phyloP scores from a whole-genome alignment of 1,140 invertebrate genomes.

The Nasonia giraulti region DNA sequence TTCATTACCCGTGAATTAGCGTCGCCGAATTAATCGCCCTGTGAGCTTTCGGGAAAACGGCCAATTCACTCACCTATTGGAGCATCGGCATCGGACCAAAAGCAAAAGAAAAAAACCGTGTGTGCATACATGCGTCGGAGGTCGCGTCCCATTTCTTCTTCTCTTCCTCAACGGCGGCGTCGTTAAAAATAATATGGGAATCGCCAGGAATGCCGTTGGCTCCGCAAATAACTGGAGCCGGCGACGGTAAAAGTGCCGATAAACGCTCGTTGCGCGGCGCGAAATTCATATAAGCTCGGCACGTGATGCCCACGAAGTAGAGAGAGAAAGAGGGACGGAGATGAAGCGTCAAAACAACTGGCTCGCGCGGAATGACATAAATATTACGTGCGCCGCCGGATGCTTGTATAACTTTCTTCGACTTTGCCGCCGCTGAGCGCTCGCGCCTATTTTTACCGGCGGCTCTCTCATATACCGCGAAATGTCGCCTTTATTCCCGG shows the following conservation, averaged over 20 bases:
- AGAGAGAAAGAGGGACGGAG: background rate
- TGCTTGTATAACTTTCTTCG: slow-evolving; percentile 4
- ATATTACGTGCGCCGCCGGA: background rate
- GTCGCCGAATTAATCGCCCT: background rate
- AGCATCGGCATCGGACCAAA: background rate
- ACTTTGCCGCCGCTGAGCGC: background rate
- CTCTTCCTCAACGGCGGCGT: background rate
- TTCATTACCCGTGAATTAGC: background rate
- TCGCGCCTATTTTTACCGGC: background rate
- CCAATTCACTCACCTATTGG: background rate
- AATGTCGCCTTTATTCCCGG: background rate
- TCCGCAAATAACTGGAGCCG: background rate
- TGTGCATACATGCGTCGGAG: background rate
- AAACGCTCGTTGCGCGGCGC: background rate
- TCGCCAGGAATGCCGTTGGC: background rate
- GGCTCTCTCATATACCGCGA: background rate
- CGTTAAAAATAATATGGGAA: background rate
- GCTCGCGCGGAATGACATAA: background rate
- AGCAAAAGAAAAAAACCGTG: background rate
- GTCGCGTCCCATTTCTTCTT: background rate
- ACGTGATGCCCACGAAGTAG: background rate
- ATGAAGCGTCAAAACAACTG: background rate
- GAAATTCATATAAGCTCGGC: background rate
- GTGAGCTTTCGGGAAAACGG: background rate
- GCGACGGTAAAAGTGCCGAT: background rate